Conservation (phyloP, 2,113 vertebrate genomes). For the Oreotragus oreotragus region DNA sequence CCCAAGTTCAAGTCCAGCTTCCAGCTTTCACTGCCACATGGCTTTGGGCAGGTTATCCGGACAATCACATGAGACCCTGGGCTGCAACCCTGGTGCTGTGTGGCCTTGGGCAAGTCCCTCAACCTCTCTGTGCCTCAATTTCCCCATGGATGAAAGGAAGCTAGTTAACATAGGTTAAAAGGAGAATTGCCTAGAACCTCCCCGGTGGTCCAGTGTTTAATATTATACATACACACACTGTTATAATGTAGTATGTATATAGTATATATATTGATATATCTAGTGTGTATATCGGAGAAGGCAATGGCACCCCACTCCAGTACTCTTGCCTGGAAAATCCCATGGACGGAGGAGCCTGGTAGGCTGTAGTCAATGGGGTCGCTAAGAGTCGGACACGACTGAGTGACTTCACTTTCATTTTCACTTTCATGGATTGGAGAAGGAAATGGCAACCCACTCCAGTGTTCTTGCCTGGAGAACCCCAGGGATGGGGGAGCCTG, state of each 20-base stretch:
- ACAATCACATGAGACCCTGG: not conserved
- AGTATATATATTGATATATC: not conserved
- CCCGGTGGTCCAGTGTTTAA: not conserved
- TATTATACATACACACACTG: not conserved
- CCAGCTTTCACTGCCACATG: not conserved
- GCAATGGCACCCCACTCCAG: too few species aligned
- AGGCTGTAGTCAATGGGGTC: too few species aligned
- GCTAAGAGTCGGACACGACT: too few species aligned
- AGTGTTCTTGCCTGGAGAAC: too few species aligned
- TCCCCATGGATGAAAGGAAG: not conserved
- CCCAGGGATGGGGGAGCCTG: too few species aligned
- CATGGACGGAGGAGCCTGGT: too few species aligned
- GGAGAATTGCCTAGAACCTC: not conserved
- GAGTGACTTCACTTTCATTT: too few species aligned
- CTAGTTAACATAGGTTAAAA: not conserved
- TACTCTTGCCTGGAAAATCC: too few species aligned
- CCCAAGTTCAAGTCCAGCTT: not conserved
- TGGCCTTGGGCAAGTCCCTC: not conserved
- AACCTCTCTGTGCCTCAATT: not conserved
- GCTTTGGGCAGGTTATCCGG: not conserved
- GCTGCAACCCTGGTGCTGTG: not conserved
- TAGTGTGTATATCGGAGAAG: too few species aligned
- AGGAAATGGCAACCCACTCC: too few species aligned
- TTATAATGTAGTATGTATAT: not conserved
- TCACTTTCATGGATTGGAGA: too few species aligned